Conservation (phyloP, 1,140 invertebrate species). For the Cephus cinctus region DNA sequence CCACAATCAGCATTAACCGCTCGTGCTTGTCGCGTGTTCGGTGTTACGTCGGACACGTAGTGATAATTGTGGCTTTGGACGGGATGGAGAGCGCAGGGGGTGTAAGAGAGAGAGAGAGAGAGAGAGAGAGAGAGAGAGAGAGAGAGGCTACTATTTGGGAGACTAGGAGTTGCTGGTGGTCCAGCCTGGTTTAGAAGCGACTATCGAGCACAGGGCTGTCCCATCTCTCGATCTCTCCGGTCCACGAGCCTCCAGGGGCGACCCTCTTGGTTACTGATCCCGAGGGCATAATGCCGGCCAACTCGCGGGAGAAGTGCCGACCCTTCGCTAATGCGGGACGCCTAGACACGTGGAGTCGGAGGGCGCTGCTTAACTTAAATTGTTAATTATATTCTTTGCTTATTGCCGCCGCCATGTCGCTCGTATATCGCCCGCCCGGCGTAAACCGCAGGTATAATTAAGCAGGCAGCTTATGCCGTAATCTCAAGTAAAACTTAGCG, state of each 20-base stretch:
- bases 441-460: constrained; percentile 11
- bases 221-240: too few species aligned
- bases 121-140: constrained; percentile 1
- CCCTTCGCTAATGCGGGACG: too few species aligned
- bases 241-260: too few species aligned
- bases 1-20: constrained; percentile 25
- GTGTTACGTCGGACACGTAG: constrained; percentile 1
- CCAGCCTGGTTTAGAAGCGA: too few species aligned
- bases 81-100: not conserved
- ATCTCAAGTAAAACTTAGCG: constrained; percentile 16
- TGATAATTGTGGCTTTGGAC: constrained; percentile 14
- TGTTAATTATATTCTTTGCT: constrained; percentile 10
- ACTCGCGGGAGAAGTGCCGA: too few species aligned
- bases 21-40: constrained; percentile 1
- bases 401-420: constrained; percentile 4
- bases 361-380: too few species aligned
- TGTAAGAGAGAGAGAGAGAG: not conserved
- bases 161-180: too few species aligned
- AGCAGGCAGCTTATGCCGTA: constrained; percentile 16
- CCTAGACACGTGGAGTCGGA: too few species aligned
- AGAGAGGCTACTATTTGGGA: constrained; percentile 4
- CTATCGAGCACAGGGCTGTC: too few species aligned
- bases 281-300: too few species aligned
- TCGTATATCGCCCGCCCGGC: not conserved
- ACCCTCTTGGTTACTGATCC: too few species aligned